Percentiles rank a stretch among this genome's conserved stretches.
phyloP scores from a whole-genome alignment of 2,888 invertebrate species.

The Podotricha telesiphe region DNA sequence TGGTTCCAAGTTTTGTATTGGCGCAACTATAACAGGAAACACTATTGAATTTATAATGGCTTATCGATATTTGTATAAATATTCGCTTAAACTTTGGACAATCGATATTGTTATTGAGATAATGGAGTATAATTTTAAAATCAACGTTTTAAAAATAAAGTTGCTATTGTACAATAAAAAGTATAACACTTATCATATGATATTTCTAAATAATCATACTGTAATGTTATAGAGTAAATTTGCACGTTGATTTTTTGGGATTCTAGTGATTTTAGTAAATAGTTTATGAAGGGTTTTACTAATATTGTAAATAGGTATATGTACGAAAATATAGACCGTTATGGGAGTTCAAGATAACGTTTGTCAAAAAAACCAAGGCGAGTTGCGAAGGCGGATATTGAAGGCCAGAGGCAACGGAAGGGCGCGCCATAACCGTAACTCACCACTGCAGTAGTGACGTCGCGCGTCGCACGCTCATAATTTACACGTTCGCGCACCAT shows the following conservation, averaged over 20 bases:
- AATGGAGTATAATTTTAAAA: no score
- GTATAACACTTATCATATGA: no score
- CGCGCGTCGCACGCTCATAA: slow-evolving; percentile 23
- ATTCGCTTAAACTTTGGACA: background rate
- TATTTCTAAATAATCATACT: no score
- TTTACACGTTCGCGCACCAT: slow-evolving; percentile 32
- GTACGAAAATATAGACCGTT: background rate
- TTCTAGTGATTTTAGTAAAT: no score
- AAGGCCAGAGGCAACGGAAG: slow-evolving; percentile 27
- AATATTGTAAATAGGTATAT: background rate
- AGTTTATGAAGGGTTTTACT: no score
- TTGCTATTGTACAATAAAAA: no score
- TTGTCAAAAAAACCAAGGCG: slow-evolving; percentile 24
- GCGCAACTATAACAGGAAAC: slow-evolving; percentile 11
- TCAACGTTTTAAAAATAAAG: no score
- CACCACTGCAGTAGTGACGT: slow-evolving; percentile 27
- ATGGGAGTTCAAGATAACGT: slow-evolving; percentile 28
- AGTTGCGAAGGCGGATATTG: slow-evolving; percentile 37
- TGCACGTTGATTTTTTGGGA: no score
- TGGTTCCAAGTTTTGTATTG: slow-evolving; percentile 35
- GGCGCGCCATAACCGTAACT: slow-evolving; percentile 24
- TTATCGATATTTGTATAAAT: slow-evolving; percentile 12
- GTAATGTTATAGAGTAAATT: no score
- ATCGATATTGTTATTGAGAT: no score
- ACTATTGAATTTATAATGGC: slow-evolving; percentile 21